phyloP scores from a whole-genome alignment of 1,140 invertebrate genomes.

The Meloidogyne chitwoodi region DNA sequence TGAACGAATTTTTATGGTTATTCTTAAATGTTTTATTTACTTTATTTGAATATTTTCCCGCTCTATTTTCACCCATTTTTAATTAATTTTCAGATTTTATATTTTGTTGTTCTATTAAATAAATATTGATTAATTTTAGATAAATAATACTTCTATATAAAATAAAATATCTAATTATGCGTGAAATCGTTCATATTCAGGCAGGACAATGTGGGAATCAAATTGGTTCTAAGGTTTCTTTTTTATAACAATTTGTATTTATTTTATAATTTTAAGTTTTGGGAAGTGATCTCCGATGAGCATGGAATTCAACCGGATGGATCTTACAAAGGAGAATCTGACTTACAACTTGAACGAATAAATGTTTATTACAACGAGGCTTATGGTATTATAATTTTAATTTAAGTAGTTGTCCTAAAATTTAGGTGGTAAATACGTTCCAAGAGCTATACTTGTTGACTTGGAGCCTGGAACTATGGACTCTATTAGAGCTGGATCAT shows the following conservation, averaged over 20 bases:
- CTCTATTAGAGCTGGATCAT: conserved; percentile 78
- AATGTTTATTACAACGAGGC: conserved; percentile 65
- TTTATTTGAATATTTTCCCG: neutral
- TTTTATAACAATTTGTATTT: neutral
- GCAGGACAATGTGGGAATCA: conserved; percentile 89
- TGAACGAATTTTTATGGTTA: too few relatives aligned
- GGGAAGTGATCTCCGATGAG: conserved; percentile 48
- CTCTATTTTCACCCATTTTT: neutral
- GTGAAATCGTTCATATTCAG: conserved; percentile 88
- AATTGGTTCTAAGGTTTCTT: conserved; percentile 75
- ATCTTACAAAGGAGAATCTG: conserved; percentile 64
- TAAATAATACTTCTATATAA: neutral
- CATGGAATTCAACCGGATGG: conserved; percentile 51
- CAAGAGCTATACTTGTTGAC: conserved; percentile 82
- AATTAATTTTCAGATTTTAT: too few relatives aligned
- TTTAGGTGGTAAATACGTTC: conserved; percentile 77
- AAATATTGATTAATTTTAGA: neutral
- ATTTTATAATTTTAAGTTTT: conserved; percentile 31
- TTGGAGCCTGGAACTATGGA: conserved; percentile 87
- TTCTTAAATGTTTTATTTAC: too few relatives aligned
- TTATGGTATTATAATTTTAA: conserved; percentile 5
- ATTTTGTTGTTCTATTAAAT: too few relatives aligned
- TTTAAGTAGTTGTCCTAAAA: neutral
- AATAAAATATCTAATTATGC: conserved; percentile 67
- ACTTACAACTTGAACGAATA: conserved; percentile 58